phyloP scores from a whole-genome alignment of 2,888 invertebrate species.

The Cephus pygmeus region DNA sequence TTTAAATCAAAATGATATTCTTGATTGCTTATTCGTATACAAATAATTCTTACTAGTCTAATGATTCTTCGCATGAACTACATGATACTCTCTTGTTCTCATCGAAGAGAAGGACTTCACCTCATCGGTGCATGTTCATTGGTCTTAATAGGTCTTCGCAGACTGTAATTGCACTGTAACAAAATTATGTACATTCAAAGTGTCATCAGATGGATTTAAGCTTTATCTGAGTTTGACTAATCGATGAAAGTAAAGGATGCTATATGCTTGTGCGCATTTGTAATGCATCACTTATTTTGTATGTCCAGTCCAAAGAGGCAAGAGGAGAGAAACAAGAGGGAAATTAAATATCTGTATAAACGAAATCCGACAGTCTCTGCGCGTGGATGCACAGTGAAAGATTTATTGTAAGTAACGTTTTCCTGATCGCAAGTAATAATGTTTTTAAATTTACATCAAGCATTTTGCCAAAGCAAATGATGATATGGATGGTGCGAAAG shows the following conservation, averaged over 20 bases:
- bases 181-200: too few relatives aligned
- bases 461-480: constrained; percentile 10
- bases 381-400: background rate
- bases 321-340: background rate
- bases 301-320: too few relatives aligned
- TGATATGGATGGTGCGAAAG: constrained; percentile 12
- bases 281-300: too few relatives aligned
- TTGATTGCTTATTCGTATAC: background rate
- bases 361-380: constrained; percentile 2
- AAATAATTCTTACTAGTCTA: background rate
- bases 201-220: background rate
- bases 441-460: constrained; percentile 16
- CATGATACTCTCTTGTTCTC: background rate
- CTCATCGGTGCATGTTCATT: background rate
- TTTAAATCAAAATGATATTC: background rate
- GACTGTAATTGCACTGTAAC: too few relatives aligned
- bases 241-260: background rate
- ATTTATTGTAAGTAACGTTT: background rate
- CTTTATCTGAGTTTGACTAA: background rate
- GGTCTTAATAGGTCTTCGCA: background rate
- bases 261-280: too few relatives aligned
- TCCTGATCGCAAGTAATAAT: constrained; percentile 4
- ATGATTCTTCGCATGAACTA: background rate
- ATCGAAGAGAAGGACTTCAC: background rate
- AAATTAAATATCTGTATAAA: background rate